phyloP scores from a whole-genome alignment of 2,888 invertebrate genomes.

The Melieria omissa region DNA sequence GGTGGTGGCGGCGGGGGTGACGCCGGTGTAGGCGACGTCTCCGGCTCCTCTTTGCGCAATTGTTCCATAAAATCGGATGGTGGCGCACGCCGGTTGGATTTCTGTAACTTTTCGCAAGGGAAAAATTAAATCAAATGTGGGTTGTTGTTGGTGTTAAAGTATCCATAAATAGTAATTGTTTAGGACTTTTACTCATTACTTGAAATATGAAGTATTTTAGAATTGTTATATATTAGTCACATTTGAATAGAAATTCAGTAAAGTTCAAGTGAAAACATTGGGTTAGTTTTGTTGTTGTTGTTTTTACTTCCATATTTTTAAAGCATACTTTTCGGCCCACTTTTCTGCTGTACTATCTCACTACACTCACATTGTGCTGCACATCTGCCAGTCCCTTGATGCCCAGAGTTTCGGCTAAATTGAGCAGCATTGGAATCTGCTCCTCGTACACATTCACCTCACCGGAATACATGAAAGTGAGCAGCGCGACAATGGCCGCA shows the following conservation, averaged over 20 bases:
- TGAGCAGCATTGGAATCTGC: slow-evolving; percentile 79
- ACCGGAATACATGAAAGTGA: slow-evolving; percentile 89
- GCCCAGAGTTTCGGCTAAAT: slow-evolving; percentile 82
- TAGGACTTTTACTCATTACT: too few species aligned
- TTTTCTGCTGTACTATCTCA: neutral
- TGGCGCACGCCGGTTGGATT: slow-evolving; percentile 42
- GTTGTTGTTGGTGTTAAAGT: too few species aligned
- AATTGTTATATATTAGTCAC: too few species aligned
- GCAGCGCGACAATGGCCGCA: slow-evolving; percentile 72
- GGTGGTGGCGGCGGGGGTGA: slow-evolving; percentile 47
- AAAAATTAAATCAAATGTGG: too few species aligned
- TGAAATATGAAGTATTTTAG: too few species aligned
- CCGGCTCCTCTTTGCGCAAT: slow-evolving; percentile 19
- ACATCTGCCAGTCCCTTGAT: slow-evolving; percentile 85
- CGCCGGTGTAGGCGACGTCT: slow-evolving; percentile 23
- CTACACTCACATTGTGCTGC: slow-evolving; percentile 73
- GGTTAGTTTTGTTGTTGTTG: neutral
- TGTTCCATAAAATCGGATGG: slow-evolving; percentile 33
- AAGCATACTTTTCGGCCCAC: neutral
- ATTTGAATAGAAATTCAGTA: too few species aligned
- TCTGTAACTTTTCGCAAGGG: slow-evolving; percentile 16
- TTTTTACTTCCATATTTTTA: neutral
- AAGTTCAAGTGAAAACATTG: too few species aligned
- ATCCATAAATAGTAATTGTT: too few species aligned
- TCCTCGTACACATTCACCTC: slow-evolving; percentile 87